These are phyloP conservation scores for Callorhinus ursinus DNA, from an alignment of 2,113 vertebrate species.

Conservation along the genomic window DNA sequence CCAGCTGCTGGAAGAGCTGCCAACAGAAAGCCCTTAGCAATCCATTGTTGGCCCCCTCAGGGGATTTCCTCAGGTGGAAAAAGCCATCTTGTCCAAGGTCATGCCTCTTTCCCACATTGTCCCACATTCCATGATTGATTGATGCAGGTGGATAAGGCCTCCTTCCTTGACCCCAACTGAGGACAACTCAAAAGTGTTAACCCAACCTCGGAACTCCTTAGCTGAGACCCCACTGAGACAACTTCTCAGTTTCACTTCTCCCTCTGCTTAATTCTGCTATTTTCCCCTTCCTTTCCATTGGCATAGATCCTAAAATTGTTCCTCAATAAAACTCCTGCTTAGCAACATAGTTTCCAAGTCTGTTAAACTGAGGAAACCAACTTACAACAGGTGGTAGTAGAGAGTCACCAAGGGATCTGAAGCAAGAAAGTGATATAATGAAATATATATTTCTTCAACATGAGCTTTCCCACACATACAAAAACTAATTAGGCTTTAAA, in stretches of 20 bases:
- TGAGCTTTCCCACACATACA: slow-evolving; percentile 27
- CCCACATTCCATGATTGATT: not conserved
- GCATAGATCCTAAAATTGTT: not conserved
- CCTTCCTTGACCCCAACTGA: not conserved
- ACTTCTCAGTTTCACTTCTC: not conserved
- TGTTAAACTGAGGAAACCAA: not conserved
- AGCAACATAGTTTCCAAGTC: not conserved
- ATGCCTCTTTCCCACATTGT: not conserved
- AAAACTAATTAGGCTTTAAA: slow-evolving; percentile 59
- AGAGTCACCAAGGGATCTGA: not conserved
- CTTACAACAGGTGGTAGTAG: not conserved
- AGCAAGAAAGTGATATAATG: not conserved
- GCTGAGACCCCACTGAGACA: not conserved
- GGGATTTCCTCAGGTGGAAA: not conserved
- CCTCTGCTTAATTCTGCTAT: not conserved
- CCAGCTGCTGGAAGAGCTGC: not conserved
- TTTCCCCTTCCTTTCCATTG: not conserved
- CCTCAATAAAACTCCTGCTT: not conserved
- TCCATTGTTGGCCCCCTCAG: not conserved
- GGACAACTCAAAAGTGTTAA: not conserved
- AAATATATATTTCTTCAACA: slow-evolving; percentile 20
- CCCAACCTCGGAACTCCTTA: not conserved
- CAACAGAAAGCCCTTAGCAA: not conserved
- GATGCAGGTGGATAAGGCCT: not conserved
- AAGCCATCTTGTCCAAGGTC: not conserved